phyloP scores from a whole-genome alignment of 1,140 invertebrate species.

The Eciton burchellii region DNA sequence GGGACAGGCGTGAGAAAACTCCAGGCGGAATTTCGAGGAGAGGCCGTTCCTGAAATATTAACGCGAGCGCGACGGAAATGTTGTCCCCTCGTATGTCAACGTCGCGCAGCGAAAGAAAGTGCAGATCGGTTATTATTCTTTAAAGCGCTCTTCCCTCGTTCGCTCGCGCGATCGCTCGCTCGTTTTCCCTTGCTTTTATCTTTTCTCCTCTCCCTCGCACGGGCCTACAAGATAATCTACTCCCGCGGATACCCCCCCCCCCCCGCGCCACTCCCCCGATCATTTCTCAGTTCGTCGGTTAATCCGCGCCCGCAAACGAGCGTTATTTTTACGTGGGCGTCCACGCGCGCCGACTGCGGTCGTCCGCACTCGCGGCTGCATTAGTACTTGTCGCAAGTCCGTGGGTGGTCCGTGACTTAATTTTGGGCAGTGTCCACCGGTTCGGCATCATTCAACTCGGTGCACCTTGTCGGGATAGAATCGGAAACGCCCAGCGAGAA shows the following conservation, averaged over 20 bases:
- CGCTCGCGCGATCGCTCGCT: not conserved
- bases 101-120: conserved; percentile 14
- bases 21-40: not conserved
- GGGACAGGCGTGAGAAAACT: conserved; percentile 8
- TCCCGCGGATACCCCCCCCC: conserved; percentile 10
- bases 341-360: not conserved
- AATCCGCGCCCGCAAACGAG: conserved; percentile 9
- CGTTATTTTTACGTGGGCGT: conserved; percentile 64
- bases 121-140: conserved; percentile 34
- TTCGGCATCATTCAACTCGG: not conserved
- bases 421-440: conserved; percentile 55
- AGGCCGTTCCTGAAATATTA: conserved; percentile 29
- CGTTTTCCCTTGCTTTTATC: not conserved
- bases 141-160: not conserved
- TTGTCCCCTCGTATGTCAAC: conserved; percentile 9
- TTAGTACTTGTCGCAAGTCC: conserved; percentile 54
- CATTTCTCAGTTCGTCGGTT: conserved; percentile 69
- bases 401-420: conserved; percentile 61
- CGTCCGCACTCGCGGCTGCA: conserved; percentile 9
- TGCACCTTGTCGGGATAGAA: not conserved
- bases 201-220: too few relatives aligned
- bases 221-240: conserved; percentile 33
- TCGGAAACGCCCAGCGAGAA: conserved; percentile 35
- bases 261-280: conserved; percentile 13
- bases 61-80: conserved; percentile 12